Evolutionary conservation across 2,888 invertebrate genomes (phyloP).

Genomic region (Tricholauxania praeusta): DNA sequence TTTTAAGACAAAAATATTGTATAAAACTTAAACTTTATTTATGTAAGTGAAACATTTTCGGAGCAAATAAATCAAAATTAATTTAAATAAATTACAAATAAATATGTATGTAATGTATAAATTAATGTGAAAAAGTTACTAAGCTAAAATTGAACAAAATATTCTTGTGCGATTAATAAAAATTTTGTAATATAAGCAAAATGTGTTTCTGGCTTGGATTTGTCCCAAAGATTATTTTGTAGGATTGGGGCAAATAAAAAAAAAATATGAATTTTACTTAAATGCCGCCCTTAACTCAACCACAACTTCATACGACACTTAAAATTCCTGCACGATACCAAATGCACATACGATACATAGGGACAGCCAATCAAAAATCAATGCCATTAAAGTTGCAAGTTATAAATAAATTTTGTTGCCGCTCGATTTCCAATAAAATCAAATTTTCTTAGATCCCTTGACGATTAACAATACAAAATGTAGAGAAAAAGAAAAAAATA

Average conservation of each 20-base stretch:
- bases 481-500: slow-evolving; percentile 15
- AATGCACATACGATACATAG: too few species aligned
- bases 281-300: too few species aligned
- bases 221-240: too few species aligned
- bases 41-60: slow-evolving; percentile 36
- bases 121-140: not conserved
- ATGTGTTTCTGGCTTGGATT: not conserved
- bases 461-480: slow-evolving; percentile 20
- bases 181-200: slow-evolving; percentile 21
- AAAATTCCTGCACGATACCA: too few species aligned
- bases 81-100: slow-evolving; percentile 5
- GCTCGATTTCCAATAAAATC: too few species aligned
- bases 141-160: slow-evolving; percentile 7
- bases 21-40: not conserved
- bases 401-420: not conserved
- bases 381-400: slow-evolving; percentile 1
- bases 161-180: slow-evolving; percentile 30
- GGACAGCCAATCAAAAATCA: slow-evolving; percentile 3
- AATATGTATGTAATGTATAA: not conserved
- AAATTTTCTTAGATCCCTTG: not conserved
- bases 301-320: too few species aligned
- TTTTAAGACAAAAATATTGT: not conserved
- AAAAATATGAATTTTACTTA: too few species aligned
- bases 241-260: too few species aligned
- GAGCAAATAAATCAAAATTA: slow-evolving; percentile 58